Evolutionary conservation across 2,113 vertebrate genomes (phyloP).

Genomic region (Vulpes vulpes): DNA sequence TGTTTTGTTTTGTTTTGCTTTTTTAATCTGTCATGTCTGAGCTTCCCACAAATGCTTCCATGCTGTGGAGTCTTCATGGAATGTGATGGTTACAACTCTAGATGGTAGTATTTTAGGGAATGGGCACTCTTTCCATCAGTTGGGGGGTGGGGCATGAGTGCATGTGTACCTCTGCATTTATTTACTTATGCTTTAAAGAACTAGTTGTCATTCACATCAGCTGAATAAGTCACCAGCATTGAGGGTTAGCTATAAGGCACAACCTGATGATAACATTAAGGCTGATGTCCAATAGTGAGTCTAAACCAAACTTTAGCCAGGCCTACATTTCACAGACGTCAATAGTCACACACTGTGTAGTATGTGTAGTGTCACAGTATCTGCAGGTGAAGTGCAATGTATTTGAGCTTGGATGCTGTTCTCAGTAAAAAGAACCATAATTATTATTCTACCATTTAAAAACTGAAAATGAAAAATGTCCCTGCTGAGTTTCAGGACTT

Average conservation of each 20-base stretch:
- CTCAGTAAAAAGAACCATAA: slow-evolving; percentile 52
- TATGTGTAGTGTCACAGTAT: background rate
- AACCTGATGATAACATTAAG: background rate
- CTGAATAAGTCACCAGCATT: background rate
- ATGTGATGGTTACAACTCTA: background rate
- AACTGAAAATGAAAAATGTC: slow-evolving; percentile 66
- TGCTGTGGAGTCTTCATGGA: background rate
- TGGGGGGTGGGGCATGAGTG: too few species aligned
- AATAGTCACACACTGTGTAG: background rate
- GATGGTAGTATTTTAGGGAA: background rate
- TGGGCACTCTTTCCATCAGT: background rate
- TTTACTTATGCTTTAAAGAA: background rate
- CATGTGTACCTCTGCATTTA: background rate
- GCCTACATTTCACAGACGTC: background rate
- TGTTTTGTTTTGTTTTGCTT: background rate
- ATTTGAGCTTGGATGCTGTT: slow-evolving; percentile 61
- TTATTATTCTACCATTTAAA: slow-evolving; percentile 64
- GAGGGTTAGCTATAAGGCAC: background rate
- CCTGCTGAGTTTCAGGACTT: slow-evolving; percentile 57
- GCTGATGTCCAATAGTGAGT: slow-evolving; percentile 35
- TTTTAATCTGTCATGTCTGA: background rate
- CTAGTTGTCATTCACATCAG: background rate
- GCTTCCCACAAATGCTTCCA: background rate
- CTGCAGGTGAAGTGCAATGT: background rate
- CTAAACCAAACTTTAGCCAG: background rate